Conservation (phyloP, 35 echinoderm and acorn worm genomes). For the Amphiura filiformis region DNA sequence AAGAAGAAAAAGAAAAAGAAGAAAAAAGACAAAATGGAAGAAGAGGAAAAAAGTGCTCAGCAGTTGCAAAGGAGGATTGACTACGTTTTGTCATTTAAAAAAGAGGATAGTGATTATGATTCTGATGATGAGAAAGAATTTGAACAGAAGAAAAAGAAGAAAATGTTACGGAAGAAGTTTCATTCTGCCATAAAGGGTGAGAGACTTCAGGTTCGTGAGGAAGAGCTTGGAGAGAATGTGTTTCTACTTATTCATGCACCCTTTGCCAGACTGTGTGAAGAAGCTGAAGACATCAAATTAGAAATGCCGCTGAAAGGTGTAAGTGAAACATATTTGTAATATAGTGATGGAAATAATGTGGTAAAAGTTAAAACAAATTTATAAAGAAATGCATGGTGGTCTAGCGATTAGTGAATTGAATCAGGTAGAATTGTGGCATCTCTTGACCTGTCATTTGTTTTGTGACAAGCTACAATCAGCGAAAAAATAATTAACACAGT, state of each 20-base stretch:
- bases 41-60: not conserved
- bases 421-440: too few relatives aligned
- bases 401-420: too few relatives aligned
- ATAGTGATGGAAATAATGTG: too few relatives aligned
- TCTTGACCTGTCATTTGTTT: too few relatives aligned
- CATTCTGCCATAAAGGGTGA: constrained; percentile 43
- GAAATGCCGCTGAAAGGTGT: constrained; percentile 95
- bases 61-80: constrained; percentile 1
- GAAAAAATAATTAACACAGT: too few relatives aligned
- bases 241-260: constrained; percentile 86
- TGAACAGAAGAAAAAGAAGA: constrained; percentile 22
- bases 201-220: constrained; percentile 58
- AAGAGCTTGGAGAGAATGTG: constrained; percentile 40
- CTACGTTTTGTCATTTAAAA: not conserved
- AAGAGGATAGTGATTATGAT: not conserved
- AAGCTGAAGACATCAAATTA: constrained; percentile 84
- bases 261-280: constrained; percentile 72
- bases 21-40: not conserved
- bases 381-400: too few relatives aligned
- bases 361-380: too few relatives aligned
- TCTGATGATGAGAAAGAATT: constrained; percentile 40
- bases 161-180: constrained; percentile 55
- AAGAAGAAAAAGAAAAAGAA: not conserved
- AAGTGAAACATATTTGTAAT: constrained; percentile 33
- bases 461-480: too few relatives aligned